Base-by-base conservation (phyloP, 2,113 vertebrate genomes). In the Leiothrix lutea region DNA sequence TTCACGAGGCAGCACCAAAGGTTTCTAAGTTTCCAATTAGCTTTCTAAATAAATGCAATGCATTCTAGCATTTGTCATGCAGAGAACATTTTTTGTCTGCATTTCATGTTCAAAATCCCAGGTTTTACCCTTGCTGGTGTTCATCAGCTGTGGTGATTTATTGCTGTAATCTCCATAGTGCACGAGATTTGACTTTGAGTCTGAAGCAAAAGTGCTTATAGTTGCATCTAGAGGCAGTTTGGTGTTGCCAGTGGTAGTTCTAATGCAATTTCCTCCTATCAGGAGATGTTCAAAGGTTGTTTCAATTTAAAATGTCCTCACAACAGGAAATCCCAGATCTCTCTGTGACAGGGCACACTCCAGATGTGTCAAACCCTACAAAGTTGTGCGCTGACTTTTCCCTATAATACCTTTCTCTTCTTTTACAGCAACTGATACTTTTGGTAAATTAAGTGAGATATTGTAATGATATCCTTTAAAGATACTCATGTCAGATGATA, bases 361-460 rank as follows among this genome's bases (percentile, higher is more conserved):
- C 21, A 44, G 24, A 2, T 19, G 4, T 42, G 29, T 24, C 47
- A 47, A 85, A 29, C 9, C 38, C 64, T 45, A 26, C 6, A 2
- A n/a, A 47, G 5, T 2, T 38, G 1, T 48, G 23, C 35, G 16
- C 33, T 74, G 56, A 6, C 4, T 35, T 71, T 65, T 86, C 33
- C 23, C n/a, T 36, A 1, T 4, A n/a, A 8, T 8, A 11, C 2
- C 6, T 47, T 44, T 8, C 4, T 4, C 9, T 18, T 6, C 3
- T 47, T 48, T 51, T 22, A 14, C 20, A 86, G 11, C 16, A 67
- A 14, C 8, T 58, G 25, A 19, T 64, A 35, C 5, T 53, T 48
- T 33, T 44, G 25, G 26, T 33, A 50, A 73, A 45, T 70, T 45
- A 21, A 23, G 15, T 24, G n/a, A 80, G 23, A 7, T 65, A 24